Evolutionary conservation across 2,797 vertebrate species (phyloP).

Genomic region (Pantherophis alleghaniensis): DNA sequence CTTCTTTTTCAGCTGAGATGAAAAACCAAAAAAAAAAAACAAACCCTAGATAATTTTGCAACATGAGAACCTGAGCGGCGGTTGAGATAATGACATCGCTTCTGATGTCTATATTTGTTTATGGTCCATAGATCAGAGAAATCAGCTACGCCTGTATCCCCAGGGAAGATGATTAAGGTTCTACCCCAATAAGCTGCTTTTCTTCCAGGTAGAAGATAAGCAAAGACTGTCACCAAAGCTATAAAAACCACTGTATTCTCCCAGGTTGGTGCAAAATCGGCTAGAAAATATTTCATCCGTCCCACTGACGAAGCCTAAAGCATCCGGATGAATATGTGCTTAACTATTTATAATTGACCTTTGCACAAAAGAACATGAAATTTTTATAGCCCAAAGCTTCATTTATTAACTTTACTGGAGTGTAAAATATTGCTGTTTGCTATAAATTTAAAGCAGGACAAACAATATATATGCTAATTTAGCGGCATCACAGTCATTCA

Average conservation of each 20-base stretch:
- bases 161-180: not conserved
- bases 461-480: constrained; percentile 85
- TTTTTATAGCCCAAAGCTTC: constrained; percentile 80
- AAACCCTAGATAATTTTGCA: no score
- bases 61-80: not conserved
- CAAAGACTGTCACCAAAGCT: constrained; percentile 35
- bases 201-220: not conserved
- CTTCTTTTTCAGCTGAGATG: not conserved
- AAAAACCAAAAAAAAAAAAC: not conserved
- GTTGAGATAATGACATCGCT: not conserved
- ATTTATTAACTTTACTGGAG: constrained; percentile 83
- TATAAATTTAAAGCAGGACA: constrained; percentile 79
- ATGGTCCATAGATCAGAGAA: not conserved
- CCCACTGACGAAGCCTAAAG: constrained; percentile 50
- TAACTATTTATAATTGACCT: constrained; percentile 85
- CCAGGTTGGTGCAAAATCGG: constrained; percentile 60
- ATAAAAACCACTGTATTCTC: constrained; percentile 50
- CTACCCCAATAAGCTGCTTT: not conserved
- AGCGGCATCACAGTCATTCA: constrained; percentile 62
- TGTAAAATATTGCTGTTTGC: constrained; percentile 82
- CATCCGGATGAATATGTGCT: constrained; percentile 75
- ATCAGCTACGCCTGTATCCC: not conserved
- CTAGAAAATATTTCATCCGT: constrained; percentile 67
- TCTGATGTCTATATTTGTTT: not conserved
- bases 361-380: constrained; percentile 80